These are phyloP conservation scores for Pycnonotus jocosus DNA, from an alignment of 2,113 vertebrate genomes.

Conservation along the genomic window DNA sequence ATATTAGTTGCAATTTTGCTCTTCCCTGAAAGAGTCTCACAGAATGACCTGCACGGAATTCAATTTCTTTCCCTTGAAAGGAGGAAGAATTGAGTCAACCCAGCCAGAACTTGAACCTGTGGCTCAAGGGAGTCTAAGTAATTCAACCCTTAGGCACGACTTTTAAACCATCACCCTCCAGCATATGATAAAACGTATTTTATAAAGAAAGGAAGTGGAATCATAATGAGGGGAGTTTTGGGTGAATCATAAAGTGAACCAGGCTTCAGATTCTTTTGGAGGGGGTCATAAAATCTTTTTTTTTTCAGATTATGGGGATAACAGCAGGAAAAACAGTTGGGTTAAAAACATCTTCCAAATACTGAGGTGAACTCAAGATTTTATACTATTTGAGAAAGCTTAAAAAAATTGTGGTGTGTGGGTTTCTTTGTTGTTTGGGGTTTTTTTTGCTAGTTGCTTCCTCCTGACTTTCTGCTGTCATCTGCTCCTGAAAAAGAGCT, in stretches of 20 bases:
- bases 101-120: constrained; percentile 41
- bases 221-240: constrained; percentile 29
- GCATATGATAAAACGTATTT: constrained; percentile 9
- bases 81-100: constrained; percentile 37
- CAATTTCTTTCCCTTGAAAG: constrained; percentile 53
- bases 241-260: constrained; percentile 19
- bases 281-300: background rate
- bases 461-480: background rate
- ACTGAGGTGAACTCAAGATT: background rate
- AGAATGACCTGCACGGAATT: constrained; percentile 23
- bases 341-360: background rate
- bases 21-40: constrained; percentile 1
- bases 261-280: constrained; percentile 12
- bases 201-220: constrained; percentile 37
- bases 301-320: background rate
- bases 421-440: no score
- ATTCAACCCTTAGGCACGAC: constrained; percentile 55
- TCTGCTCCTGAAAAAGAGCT: background rate
- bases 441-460: background rate
- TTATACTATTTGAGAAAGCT: background rate
- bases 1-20: constrained; percentile 35
- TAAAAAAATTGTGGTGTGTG: background rate
- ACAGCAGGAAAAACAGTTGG: background rate
- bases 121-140: constrained; percentile 53
- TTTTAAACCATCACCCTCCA: constrained; percentile 55